phyloP scores from a whole-genome alignment of 2,113 vertebrate species.

The Diadophis punctatus region DNA sequence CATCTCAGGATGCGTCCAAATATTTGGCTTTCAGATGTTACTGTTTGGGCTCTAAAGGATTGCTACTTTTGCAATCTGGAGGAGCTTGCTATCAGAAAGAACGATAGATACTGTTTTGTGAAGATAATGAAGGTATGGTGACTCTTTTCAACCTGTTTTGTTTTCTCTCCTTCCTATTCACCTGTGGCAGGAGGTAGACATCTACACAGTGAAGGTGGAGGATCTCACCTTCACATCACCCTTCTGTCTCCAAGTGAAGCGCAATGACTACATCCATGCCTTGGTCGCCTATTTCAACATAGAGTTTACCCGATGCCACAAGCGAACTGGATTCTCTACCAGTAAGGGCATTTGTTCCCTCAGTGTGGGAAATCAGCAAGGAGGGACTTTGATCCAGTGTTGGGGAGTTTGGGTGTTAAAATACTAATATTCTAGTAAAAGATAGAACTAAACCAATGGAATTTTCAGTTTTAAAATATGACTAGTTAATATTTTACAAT shows the following conservation, averaged over 20 bases:
- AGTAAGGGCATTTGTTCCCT: conserved; percentile 65
- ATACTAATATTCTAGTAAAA: neutral
- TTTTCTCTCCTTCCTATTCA: neutral
- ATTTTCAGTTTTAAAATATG: neutral
- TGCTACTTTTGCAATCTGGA: neutral
- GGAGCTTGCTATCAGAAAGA: neutral
- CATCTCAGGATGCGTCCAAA: neutral
- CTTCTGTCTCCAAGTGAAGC: conserved; percentile 91
- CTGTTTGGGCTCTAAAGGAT: neutral
- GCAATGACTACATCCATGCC: conserved; percentile 89
- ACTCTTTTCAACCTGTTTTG: neutral
- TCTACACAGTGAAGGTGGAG: conserved; percentile 90
- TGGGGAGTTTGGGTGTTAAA: neutral
- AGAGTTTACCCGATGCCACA: conserved; percentile 92
- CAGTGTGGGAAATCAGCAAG: neutral
- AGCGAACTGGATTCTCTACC: conserved; percentile 91
- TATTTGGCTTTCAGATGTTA: neutral
- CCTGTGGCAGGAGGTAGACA: conserved; percentile 83
- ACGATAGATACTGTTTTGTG: neutral
- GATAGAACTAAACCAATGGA: neutral
- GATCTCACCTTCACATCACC: conserved; percentile 91
- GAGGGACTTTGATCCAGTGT: neutral
- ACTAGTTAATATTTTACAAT: neutral
- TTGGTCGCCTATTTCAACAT: conserved; percentile 95
- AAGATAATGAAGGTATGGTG: neutral